A percentile compares a stretch with the other conserved stretches of the same genome.
phyloP scores from a whole-genome alignment of 2,113 vertebrate species.

The Phylloscopus trochilus region DNA sequence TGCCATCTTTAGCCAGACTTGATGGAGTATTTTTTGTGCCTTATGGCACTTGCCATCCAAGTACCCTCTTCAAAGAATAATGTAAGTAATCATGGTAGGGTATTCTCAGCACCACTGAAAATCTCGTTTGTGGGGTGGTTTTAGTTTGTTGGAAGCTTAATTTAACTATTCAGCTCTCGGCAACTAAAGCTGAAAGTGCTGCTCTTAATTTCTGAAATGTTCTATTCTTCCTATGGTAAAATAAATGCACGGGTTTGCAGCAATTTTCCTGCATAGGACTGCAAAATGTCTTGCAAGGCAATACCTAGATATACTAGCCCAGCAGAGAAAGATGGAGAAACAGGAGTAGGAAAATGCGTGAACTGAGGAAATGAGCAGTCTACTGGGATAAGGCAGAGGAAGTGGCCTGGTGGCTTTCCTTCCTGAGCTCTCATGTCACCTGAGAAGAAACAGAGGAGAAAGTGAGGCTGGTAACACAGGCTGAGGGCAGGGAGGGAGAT shows the following conservation, averaged over 20 bases:
- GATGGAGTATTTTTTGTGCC: background rate
- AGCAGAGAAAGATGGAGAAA: background rate
- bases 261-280: background rate
- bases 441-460: background rate
- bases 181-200: background rate
- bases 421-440: background rate
- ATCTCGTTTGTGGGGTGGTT: background rate
- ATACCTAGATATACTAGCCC: background rate
- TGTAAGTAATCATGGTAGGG: background rate
- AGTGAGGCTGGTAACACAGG: rapidly evolving
- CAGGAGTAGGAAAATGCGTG: background rate
- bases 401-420: background rate
- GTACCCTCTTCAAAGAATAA: background rate
- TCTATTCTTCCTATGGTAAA: background rate
- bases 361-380: background rate
- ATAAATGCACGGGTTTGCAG: background rate
- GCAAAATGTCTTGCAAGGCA: background rate
- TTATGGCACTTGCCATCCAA: background rate
- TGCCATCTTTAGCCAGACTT: background rate
- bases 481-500: background rate
- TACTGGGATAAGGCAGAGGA: background rate
- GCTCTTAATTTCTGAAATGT: background rate
- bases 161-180: background rate
- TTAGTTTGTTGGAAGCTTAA: background rate
- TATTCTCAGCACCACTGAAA: background rate